Conservation (phyloP, 1,140 invertebrate species). For the Drosophila parabipectinata region DNA sequence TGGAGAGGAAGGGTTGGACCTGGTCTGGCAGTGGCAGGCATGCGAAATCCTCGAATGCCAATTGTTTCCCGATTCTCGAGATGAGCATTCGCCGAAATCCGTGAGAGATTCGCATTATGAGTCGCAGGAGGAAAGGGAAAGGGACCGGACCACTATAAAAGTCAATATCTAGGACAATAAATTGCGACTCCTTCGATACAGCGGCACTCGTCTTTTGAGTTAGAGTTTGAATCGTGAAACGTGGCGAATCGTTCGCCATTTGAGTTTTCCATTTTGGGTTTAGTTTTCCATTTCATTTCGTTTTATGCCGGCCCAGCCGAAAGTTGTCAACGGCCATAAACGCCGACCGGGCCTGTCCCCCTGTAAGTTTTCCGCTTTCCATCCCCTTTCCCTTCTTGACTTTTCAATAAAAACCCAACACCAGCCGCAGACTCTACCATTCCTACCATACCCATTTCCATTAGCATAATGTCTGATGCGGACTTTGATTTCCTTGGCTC, state of each 20-base stretch:
- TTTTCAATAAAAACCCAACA: slow-evolving; percentile 67
- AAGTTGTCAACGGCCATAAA: slow-evolving; percentile 76
- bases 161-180: slow-evolving; percentile 82
- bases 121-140: slow-evolving; percentile 14
- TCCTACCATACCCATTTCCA: slow-evolving; percentile 48
- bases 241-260: slow-evolving; percentile 44
- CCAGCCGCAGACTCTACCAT: slow-evolving; percentile 53
- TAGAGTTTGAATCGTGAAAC: slow-evolving; percentile 30
- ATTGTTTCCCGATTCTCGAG: slow-evolving; percentile 78
- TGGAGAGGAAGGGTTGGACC: slow-evolving; percentile 4
- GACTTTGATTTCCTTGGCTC: slow-evolving; percentile 46
- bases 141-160: slow-evolving; percentile 67
- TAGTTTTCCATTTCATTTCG: slow-evolving; percentile 81
- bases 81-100: slow-evolving; percentile 52
- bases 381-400: neutral
- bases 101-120: slow-evolving; percentile 53
- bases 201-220: slow-evolving; percentile 43
- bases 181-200: slow-evolving; percentile 62
- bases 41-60: slow-evolving; percentile 69
- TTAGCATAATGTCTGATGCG: slow-evolving; percentile 72
- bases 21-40: slow-evolving; percentile 54
- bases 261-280: slow-evolving; percentile 41
- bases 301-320: slow-evolving; percentile 70
- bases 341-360: slow-evolving; percentile 11
- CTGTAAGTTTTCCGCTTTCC: neutral